Percentiles rank a stretch among this genome's conserved stretches.
Conservation (phyloP, 2,113 vertebrate genomes). For the Lates calcarifer region DNA sequence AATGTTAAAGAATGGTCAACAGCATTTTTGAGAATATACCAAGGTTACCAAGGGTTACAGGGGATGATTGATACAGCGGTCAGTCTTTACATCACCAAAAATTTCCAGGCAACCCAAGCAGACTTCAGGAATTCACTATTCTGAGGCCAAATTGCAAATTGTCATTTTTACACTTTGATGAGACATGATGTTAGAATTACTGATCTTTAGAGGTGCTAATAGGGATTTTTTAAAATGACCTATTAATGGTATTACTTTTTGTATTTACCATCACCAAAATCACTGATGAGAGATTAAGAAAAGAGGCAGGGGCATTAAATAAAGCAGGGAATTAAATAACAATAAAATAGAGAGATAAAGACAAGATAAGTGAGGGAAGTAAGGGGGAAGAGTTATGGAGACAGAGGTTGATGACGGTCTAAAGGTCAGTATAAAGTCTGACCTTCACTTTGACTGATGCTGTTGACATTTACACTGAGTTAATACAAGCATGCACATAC, state of each 20-base stretch:
- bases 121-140: no score
- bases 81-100: no score
- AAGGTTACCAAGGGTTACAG: no score
- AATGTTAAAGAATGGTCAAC: background rate
- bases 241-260: no score
- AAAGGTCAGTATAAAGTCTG: constrained; percentile 63
- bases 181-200: background rate
- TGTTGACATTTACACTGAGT: constrained; percentile 63
- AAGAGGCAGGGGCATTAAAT: background rate
- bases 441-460: constrained; percentile 68
- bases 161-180: no score
- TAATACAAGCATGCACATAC: constrained; percentile 29
- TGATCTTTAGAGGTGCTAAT: background rate
- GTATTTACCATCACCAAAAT: no score
- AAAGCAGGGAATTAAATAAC: background rate
- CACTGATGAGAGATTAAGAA: background rate
- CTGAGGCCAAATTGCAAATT: no score
- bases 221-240: background rate
- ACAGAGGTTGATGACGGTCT: constrained; percentile 56
- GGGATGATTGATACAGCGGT: no score
- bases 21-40: no score
- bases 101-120: background rate
- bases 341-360: background rate
- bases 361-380: background rate
- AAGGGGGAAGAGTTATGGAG: constrained; percentile 9